Evolutionary conservation across 2,888 invertebrate species (phyloP).

Genomic region (Schizaphis graminum): DNA sequence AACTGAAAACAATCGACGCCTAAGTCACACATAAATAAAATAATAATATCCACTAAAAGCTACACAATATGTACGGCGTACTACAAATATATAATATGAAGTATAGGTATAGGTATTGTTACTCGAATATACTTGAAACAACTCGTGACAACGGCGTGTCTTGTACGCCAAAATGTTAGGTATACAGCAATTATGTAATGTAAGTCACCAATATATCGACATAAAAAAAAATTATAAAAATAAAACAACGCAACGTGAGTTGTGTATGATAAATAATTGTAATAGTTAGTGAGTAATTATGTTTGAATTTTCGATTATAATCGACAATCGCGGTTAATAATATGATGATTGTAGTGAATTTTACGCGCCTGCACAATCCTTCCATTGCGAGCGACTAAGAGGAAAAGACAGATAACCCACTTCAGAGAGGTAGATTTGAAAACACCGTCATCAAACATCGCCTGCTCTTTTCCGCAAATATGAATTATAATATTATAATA

Average conservation of each 20-base stretch:
- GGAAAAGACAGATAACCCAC: not conserved
- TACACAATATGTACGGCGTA: not conserved
- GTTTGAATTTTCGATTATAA: not conserved
- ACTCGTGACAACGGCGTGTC: not conserved
- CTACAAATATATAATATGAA: not conserved
- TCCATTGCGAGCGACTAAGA: not conserved
- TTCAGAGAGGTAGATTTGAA: not conserved
- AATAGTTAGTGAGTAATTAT: not conserved
- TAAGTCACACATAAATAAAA: conserved; percentile 10
- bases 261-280: not conserved
- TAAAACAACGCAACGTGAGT: not conserved
- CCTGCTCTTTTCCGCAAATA: not conserved
- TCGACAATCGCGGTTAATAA: not conserved
- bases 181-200: not conserved
- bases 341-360: not conserved
- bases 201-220: not conserved
- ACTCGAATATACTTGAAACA: not conserved
- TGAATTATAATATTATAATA: too few species aligned
- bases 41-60: not conserved
- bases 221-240: not conserved
- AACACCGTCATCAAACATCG: not conserved
- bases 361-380: not conserved
- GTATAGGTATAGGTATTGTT: not conserved
- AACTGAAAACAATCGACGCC: not conserved
- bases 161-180: not conserved